Conservation (phyloP, 2,888 invertebrate genomes). For the Platycheirus albimanus region DNA sequence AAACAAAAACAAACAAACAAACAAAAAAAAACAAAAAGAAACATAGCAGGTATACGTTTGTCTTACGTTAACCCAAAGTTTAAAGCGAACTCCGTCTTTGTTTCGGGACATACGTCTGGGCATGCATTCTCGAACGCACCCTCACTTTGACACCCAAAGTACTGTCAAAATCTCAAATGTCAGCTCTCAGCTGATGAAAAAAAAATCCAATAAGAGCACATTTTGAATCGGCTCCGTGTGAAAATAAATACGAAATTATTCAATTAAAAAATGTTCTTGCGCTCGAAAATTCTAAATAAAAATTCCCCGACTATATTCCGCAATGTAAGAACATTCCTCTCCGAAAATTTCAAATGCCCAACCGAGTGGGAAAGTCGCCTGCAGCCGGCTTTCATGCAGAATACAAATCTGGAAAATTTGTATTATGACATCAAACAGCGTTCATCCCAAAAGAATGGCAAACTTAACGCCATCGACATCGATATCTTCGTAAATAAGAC, state of each 20-base stretch:
- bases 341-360: constrained; percentile 88
- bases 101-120: too few species aligned
- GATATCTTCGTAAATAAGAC: constrained; percentile 91
- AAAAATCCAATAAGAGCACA: constrained; percentile 2
- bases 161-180: background rate
- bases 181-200: constrained; percentile 4
- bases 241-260: constrained; percentile 10
- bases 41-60: too few species aligned
- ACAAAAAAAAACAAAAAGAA: too few species aligned
- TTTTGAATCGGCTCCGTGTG: background rate
- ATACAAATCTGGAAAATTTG: constrained; percentile 87
- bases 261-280: constrained; percentile 56
- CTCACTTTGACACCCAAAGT: background rate
- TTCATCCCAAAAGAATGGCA: constrained; percentile 85
- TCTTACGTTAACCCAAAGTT: too few species aligned
- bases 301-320: constrained; percentile 22
- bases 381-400: constrained; percentile 85
- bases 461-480: constrained; percentile 90
- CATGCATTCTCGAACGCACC: background rate
- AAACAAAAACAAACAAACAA: too few species aligned
- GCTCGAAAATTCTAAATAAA: constrained; percentile 62
- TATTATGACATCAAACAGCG: constrained; percentile 88
- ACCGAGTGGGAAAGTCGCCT: constrained; percentile 88
- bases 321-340: constrained; percentile 84
- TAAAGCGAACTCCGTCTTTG: too few species aligned